Evolutionary conservation across 2,888 invertebrate genomes (phyloP), one percentile per base, ranked within the genome.

Genomic region (Polia nebulosa): DNA sequence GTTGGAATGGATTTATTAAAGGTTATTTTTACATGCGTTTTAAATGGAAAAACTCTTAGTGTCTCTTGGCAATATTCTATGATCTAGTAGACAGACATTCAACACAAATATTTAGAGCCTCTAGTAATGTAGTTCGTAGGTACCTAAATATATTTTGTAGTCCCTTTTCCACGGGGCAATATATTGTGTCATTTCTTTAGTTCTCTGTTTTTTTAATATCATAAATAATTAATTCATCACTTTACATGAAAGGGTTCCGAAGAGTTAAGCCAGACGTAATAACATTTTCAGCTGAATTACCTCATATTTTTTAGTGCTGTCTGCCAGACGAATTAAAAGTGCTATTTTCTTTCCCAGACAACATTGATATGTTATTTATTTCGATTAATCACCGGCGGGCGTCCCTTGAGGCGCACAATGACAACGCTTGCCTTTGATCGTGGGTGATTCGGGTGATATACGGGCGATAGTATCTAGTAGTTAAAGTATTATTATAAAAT

Each of bases 381-480:
- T 76, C 53, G 56, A 67, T 67, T 74, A 82, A 79, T 76, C 60
- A 57, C 80, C 60, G 41, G 9, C 56, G 55, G 59, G 51, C 60
- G 70, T 80, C 67, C 56, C 56, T 58, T 29, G 61, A 41, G 44
- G 34, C 39, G 15, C 52, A 57, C 71, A 76, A 64, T 70, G 77
- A 81, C 66, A 62, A 83, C 66, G 67, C 11, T 34, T 47, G 41
- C 39, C 72, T 82, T 82, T 83, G 82, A 82, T 82, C 82, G 47
- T 69, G 13, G 29, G 32, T 61, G 39, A 64, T 59, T 56, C 44
- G 39, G 49, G 61, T 75, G 76, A 78, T 78, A 63, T 73, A 80
- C 29, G 45, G 39, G 36, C 6, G n/a, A 79, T 80, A 53, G n/a
- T n/a, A n/a, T n/a, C 13, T 32, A 57, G 41, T 53, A 44, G 58